These are phyloP conservation scores for Phaethon lepturus DNA, from an alignment of 2,113 vertebrate genomes.

Conservation along the genomic window DNA sequence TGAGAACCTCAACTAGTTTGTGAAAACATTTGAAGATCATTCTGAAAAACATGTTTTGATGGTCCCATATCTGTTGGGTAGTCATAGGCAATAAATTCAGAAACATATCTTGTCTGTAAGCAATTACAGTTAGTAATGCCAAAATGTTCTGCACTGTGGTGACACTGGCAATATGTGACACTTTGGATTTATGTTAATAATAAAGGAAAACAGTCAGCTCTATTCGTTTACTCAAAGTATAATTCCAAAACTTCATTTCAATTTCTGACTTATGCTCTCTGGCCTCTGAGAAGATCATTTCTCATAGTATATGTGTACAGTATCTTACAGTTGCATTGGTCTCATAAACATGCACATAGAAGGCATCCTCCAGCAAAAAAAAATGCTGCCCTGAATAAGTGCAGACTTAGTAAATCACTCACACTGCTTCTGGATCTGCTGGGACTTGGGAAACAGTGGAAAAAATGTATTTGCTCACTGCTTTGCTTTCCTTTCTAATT, in stretches of 20 bases:
- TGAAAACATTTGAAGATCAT: neutral
- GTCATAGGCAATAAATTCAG: neutral
- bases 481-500: neutral
- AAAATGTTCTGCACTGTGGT: neutral
- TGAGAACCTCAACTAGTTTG: neutral
- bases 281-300: neutral
- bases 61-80: fast-evolving
- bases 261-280: neutral
- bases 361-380: neutral
- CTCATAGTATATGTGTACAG: neutral
- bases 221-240: neutral
- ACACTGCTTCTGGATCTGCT: neutral
- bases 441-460: neutral
- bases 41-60: neutral
- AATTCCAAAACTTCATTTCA: neutral
- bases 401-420: neutral
- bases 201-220: neutral
- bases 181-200: neutral
- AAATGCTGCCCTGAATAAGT: neutral
- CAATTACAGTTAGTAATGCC: neutral
- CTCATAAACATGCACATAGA: neutral
- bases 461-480: neutral
- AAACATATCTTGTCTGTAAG: neutral
- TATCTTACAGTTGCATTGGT: neutral
- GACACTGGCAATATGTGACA: neutral